A percentile compares a stretch with the other conserved stretches of the same genome.
These are phyloP conservation scores for Cynopterus sphinx DNA, from an alignment of 2,797 vertebrate species.

Conservation along the genomic window DNA sequence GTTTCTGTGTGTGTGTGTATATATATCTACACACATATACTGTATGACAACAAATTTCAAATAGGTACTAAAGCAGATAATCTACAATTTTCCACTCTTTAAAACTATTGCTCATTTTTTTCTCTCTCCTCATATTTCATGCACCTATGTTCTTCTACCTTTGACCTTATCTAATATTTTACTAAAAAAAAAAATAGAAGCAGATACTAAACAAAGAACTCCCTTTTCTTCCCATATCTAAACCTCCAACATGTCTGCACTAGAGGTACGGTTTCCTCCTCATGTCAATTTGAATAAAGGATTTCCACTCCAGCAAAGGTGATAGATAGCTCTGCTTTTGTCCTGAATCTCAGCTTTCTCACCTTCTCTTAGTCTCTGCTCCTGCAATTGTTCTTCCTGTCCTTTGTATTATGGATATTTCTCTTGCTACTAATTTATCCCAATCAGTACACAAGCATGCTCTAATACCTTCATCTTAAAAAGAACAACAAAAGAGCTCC, in stretches of 20 bases:
- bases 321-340: neutral
- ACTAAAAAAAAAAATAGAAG: neutral
- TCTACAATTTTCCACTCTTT: conserved; percentile 25
- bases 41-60: neutral
- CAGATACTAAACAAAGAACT: conserved; percentile 32
- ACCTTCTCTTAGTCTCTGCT: neutral
- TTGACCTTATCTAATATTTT: conserved; percentile 46
- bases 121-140: conserved; percentile 30
- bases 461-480: neutral
- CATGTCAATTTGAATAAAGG: neutral
- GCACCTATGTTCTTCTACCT: conserved; percentile 26
- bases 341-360: neutral
- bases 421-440: neutral
- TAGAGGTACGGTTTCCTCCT: neutral
- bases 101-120: neutral
- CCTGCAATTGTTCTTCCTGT: neutral
- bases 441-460: neutral
- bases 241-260: neutral
- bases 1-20: too few species aligned
- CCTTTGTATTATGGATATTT: neutral
- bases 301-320: rapidly evolving
- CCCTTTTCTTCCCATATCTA: neutral
- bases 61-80: neutral
- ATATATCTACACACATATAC: neutral
- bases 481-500: neutral